A percentile compares a stretch with the other conserved stretches of the same genome.
Evolutionary conservation across 2,113 vertebrate genomes (phyloP).

Genomic region (Pogonocichla stellata): DNA sequence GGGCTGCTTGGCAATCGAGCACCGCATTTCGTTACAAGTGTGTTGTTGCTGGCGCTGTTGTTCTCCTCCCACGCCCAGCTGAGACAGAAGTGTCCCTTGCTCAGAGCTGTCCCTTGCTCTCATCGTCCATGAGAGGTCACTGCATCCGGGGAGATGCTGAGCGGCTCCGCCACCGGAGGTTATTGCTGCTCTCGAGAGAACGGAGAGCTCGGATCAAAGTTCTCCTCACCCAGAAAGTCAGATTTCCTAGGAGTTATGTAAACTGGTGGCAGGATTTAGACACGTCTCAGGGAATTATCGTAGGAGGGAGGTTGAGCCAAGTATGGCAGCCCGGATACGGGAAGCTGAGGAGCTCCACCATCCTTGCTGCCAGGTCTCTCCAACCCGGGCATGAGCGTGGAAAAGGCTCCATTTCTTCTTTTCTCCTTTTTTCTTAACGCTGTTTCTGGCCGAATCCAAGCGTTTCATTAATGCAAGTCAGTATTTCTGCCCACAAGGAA

Average conservation of each 20-base stretch:
- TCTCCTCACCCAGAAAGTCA: not conserved
- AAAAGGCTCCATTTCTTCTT: not conserved
- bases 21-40: not conserved
- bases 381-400: not conserved
- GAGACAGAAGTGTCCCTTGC: not conserved
- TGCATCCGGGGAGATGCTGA: not conserved
- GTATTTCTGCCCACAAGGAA: not conserved
- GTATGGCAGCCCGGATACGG: not conserved
- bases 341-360: not conserved
- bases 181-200: not conserved
- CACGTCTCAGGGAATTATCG: not conserved
- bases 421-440: fast-evolving
- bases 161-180: not conserved
- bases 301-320: not conserved
- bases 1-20: too few species aligned
- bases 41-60: not conserved
- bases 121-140: not conserved
- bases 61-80: not conserved
- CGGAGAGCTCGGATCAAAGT: not conserved
- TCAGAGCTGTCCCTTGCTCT: not conserved
- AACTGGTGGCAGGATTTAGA: not conserved
- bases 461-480: not conserved
- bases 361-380: not conserved
- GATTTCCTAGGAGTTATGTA: not conserved
- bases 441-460: not conserved